A percentile compares a stretch with the other conserved stretches of the same genome.
Evolutionary conservation across 2,888 invertebrate genomes (phyloP).

Genomic region (Drepana falcataria): DNA sequence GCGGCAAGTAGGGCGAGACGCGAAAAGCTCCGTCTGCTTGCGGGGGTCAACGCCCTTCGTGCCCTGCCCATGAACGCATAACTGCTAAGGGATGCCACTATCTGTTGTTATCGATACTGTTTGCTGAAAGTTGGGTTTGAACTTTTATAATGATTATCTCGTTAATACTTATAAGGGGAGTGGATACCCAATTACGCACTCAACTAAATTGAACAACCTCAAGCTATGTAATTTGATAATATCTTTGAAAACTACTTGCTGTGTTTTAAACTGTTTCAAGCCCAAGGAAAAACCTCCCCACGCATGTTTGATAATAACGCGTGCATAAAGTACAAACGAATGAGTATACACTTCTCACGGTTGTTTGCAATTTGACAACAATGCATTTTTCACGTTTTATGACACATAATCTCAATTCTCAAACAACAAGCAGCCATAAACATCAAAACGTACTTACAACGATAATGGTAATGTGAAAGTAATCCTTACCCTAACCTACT

Average conservation of each 20-base stretch:
- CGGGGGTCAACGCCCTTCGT: conserved; percentile 65
- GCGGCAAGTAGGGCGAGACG: conserved; percentile 71
- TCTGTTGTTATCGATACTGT: conserved; percentile 60
- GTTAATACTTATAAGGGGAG: background rate
- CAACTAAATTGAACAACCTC: too few species aligned
- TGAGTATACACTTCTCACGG: conserved; percentile 14
- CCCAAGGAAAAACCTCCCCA: conserved; percentile 28
- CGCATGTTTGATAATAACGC: conserved; percentile 10
- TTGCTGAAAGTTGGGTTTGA: conserved; percentile 28
- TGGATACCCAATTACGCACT: too few species aligned
- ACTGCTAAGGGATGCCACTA: conserved; percentile 52
- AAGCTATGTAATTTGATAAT: too few species aligned
- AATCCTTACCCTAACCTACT: too few species aligned
- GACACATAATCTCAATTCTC: background rate
- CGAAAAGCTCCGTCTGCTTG: conserved; percentile 67
- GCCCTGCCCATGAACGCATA: conserved; percentile 71
- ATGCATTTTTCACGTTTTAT: background rate
- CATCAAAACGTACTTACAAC: too few species aligned
- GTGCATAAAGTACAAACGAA: conserved; percentile 11
- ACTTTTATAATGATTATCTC: conserved; percentile 5
- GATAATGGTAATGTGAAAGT: too few species aligned
- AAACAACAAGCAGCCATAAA: too few species aligned
- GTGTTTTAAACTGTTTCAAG: conserved; percentile 17
- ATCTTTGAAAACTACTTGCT: too few species aligned
- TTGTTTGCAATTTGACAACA: conserved; percentile 7